A percentile compares a stretch with the other conserved stretches of the same genome.
phyloP scores from a whole-genome alignment of 2,797 vertebrate genomes.

The Danio choprae region DNA sequence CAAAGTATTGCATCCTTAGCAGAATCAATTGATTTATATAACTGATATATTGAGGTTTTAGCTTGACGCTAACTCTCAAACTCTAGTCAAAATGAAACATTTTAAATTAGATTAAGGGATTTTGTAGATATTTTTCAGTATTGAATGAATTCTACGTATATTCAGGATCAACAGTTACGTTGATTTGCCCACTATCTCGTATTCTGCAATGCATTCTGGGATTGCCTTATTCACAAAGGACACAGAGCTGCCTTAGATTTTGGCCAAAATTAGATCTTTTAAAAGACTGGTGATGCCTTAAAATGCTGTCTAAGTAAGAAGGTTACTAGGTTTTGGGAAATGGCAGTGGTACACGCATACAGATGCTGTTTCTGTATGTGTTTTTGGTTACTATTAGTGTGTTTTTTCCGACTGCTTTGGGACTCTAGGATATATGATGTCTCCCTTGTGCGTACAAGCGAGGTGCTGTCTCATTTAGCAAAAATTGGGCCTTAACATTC shows the following conservation, averaged over 20 bases:
- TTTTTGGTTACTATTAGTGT: background rate
- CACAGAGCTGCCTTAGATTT: constrained; percentile 6
- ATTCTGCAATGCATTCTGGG: constrained; percentile 17
- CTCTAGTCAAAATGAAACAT: background rate
- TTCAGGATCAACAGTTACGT: background rate
- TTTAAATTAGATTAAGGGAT: background rate
- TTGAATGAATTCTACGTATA: background rate
- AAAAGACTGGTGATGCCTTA: constrained; percentile 25
- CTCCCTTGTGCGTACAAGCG: constrained; percentile 17
- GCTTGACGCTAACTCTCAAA: no score
- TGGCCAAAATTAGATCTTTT: constrained; percentile 10
- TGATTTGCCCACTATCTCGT: background rate
- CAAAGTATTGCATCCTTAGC: background rate
- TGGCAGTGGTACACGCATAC: background rate
- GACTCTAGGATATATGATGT: constrained; percentile 10
- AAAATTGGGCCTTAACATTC: constrained; percentile 62
- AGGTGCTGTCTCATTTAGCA: constrained; percentile 50
- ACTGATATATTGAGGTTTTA: background rate
- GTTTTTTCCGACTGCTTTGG: background rate
- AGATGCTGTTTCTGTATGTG: constrained; percentile 3
- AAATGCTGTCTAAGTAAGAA: constrained; percentile 2
- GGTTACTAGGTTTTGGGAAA: constrained; percentile 29
- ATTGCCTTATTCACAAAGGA: constrained; percentile 2
- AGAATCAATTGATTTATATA: background rate
- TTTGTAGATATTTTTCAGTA: background rate